A percentile compares a stretch with the other conserved stretches of the same genome.
Evolutionary conservation across 2,888 invertebrate genomes (phyloP).

Genomic region (Baccha elongata): DNA sequence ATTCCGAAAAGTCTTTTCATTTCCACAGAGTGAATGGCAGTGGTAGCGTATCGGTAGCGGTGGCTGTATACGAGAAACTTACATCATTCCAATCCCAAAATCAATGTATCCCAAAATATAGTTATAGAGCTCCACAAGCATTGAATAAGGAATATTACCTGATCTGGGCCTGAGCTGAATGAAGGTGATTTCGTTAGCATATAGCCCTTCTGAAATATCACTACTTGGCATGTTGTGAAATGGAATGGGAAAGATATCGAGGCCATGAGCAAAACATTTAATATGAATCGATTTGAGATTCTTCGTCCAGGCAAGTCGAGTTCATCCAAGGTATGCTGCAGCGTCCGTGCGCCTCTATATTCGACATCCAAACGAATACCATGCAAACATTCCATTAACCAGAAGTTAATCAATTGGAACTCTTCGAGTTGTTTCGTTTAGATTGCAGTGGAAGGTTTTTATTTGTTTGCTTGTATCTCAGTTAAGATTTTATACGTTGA

Average conservation of each 20-base stretch:
- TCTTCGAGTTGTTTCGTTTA: constrained; percentile 67
- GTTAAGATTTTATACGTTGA: too few relatives aligned
- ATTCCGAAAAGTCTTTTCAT: constrained; percentile 55
- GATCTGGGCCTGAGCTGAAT: not conserved
- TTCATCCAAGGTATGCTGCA: constrained; percentile 19
- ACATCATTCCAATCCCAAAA: constrained; percentile 33
- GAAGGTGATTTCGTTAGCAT: constrained; percentile 1
- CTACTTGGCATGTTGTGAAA: not conserved
- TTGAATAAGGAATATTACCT: constrained; percentile 49
- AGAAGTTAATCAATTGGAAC: constrained; percentile 81
- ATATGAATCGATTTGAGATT: constrained; percentile 66
- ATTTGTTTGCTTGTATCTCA: constrained; percentile 25
- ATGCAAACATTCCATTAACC: constrained; percentile 80
- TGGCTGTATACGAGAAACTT: constrained; percentile 37
- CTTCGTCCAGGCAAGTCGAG: constrained; percentile 26
- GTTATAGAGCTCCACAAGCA: not conserved
- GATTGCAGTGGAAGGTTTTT: constrained; percentile 41
- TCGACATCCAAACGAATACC: constrained; percentile 57
- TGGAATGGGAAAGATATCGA: constrained; percentile 30
- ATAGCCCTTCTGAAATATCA: constrained; percentile 14
- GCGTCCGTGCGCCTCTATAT: constrained; percentile 19
- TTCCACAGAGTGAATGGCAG: not conserved
- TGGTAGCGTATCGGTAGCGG: not conserved
- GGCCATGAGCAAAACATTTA: constrained; percentile 51
- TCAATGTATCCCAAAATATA: constrained; percentile 48